Conservation (phyloP, 2,888 invertebrate species). For the Amblyteles armatorius region DNA sequence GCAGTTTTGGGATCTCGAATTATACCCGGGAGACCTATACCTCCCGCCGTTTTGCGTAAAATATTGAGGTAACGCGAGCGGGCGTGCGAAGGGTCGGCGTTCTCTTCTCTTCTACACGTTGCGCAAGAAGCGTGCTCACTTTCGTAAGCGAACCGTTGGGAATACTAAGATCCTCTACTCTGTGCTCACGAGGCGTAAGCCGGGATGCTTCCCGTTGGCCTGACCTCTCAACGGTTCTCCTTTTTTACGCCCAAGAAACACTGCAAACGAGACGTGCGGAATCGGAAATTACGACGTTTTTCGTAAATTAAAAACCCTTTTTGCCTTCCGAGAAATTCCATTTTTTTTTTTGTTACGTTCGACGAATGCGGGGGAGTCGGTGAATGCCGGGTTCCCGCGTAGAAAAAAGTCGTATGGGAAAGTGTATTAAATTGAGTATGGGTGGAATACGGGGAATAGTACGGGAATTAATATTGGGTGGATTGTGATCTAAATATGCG, state of each 20-base stretch:
- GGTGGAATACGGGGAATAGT: too few species aligned
- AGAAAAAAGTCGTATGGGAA: too few species aligned
- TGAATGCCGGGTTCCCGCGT: neutral
- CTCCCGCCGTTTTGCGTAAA: conserved; percentile 73
- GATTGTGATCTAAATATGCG: too few species aligned
- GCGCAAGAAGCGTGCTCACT: conserved; percentile 55
- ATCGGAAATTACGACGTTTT: neutral
- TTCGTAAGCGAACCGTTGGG: conserved; percentile 61
- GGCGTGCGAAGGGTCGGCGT: conserved; percentile 63
- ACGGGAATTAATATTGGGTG: too few species aligned
- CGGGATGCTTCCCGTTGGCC: neutral
- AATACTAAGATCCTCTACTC: conserved; percentile 59
- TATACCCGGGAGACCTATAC: conserved; percentile 73
- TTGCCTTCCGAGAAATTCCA: too few species aligned
- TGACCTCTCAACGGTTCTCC: conserved; percentile 5
- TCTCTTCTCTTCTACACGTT: conserved; percentile 27
- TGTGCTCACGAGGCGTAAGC: neutral
- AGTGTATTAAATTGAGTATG: too few species aligned
- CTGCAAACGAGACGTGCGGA: neutral
- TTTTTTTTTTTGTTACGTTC: neutral
- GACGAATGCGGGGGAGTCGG: too few species aligned
- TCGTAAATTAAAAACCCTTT: neutral
- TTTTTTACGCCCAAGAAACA: neutral
- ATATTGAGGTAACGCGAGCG: conserved; percentile 74
- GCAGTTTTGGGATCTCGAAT: conserved; percentile 71